Evolutionary conservation across 2,113 vertebrate species (phyloP).

Genomic region (Onychostoma macrolepis): DNA sequence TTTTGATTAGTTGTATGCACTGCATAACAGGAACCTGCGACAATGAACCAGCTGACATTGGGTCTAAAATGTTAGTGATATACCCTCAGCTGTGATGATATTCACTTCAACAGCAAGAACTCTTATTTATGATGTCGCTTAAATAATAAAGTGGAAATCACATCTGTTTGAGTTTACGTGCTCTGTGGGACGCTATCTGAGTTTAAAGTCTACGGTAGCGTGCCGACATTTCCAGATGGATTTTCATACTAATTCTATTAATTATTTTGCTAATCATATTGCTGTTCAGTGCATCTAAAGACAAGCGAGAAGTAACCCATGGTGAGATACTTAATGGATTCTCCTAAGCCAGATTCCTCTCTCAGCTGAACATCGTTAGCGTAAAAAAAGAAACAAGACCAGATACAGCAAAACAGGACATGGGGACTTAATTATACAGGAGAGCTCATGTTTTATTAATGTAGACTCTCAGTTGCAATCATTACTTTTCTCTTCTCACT

Average conservation of each 20-base stretch:
- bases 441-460: constrained; percentile 59
- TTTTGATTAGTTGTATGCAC: not conserved
- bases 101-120: not conserved
- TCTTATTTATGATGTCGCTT: not conserved
- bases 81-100: not conserved
- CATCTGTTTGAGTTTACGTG: not conserved
- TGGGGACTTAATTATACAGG: constrained; percentile 50
- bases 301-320: constrained; percentile 25
- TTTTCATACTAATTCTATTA: constrained; percentile 36
- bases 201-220: constrained; percentile 29
- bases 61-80: not conserved
- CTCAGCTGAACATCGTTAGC: constrained; percentile 41
- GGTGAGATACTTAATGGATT: constrained; percentile 48
- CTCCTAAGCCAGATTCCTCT: constrained; percentile 7
- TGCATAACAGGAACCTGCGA: not conserved
- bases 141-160: constrained; percentile 9
- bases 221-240: constrained; percentile 41
- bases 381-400: constrained; percentile 36
- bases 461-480: constrained; percentile 35
- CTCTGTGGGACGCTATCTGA: not conserved
- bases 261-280: constrained; percentile 48
- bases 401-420: constrained; percentile 49
- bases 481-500: constrained; percentile 30
- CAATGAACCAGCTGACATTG: not conserved
- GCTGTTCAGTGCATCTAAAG: constrained; percentile 31